Conservation (phyloP, 2,797 vertebrate species). For the Nothura maculosa region DNA sequence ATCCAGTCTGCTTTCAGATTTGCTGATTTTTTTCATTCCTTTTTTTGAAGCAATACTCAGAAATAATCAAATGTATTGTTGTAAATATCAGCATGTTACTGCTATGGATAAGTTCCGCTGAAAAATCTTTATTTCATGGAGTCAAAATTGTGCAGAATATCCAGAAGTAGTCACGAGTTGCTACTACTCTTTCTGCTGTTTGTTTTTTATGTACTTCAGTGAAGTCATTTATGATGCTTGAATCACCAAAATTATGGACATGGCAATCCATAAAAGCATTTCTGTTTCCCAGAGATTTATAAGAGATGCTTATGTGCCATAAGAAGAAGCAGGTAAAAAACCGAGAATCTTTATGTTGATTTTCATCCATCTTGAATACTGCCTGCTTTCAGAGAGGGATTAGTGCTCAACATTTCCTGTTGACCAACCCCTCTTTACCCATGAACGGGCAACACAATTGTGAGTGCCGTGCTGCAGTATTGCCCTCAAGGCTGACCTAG, state of each 20-base stretch:
- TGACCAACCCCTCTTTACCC: not conserved
- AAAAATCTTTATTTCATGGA: conserved; percentile 15
- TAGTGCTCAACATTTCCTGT: not conserved
- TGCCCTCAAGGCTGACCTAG: conserved; percentile 9
- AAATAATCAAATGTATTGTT: conserved; percentile 41
- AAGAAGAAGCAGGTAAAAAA: not conserved
- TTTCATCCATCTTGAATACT: not conserved
- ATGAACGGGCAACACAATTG: not conserved
- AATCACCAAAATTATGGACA: conserved; percentile 50
- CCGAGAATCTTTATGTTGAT: not conserved
- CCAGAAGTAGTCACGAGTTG: not conserved
- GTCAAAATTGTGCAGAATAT: conserved; percentile 28
- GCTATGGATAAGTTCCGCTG: not conserved
- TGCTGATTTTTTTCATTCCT: not conserved
- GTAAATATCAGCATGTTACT: not conserved
- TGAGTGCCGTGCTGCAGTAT: accelerated
- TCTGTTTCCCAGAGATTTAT: not conserved
- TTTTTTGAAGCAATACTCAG: not conserved
- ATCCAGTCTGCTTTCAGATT: not conserved
- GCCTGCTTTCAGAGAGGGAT: not conserved
- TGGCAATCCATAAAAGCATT: conserved; percentile 20
- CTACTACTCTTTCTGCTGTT: not conserved
- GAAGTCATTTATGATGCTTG: conserved; percentile 27
- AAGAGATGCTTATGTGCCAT: accelerated
- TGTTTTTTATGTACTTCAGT: conserved; percentile 23